These are phyloP conservation scores for Chlamydotis undulata DNA, from an alignment of 2,113 vertebrate species.

Conservation along the genomic window DNA sequence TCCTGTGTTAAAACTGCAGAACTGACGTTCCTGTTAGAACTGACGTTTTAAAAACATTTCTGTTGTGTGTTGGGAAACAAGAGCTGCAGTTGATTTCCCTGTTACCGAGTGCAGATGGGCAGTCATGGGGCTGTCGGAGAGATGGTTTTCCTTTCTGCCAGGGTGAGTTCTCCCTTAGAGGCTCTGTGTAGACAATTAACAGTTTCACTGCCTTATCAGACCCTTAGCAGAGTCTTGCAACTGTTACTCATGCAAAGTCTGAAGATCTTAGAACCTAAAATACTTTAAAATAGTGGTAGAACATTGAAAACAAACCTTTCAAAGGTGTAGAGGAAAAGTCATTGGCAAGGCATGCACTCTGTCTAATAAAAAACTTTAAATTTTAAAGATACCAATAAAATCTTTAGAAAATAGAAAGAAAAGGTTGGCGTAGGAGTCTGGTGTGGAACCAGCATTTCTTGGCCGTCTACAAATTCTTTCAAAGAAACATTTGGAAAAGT, in stretches of 20 bases:
- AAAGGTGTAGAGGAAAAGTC: background rate
- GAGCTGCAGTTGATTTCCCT: background rate
- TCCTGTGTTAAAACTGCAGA: background rate
- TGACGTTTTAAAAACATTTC: background rate
- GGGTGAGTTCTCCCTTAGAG: background rate
- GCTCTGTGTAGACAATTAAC: background rate
- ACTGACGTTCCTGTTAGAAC: no score
- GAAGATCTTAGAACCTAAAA: background rate
- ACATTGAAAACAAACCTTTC: background rate
- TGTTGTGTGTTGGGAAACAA: background rate
- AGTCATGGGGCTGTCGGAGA: accelerated
- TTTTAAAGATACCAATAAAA: conserved; percentile 20
- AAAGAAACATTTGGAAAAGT: conserved; percentile 53
- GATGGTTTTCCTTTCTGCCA: background rate
- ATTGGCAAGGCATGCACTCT: background rate
- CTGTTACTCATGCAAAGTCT: background rate
- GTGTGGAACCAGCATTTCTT: conserved; percentile 8
- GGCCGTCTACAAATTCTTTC: conserved; percentile 40
- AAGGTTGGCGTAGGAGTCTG: conserved; percentile 22
- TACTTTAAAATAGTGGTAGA: background rate
- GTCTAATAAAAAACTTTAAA: background rate
- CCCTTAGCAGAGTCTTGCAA: background rate
- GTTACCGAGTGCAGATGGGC: background rate
- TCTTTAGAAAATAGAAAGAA: conserved; percentile 1
- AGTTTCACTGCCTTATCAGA: background rate